These are phyloP conservation scores for Eupeodes corollae DNA, from an alignment of 1,140 invertebrate species.

Conservation along the genomic window DNA sequence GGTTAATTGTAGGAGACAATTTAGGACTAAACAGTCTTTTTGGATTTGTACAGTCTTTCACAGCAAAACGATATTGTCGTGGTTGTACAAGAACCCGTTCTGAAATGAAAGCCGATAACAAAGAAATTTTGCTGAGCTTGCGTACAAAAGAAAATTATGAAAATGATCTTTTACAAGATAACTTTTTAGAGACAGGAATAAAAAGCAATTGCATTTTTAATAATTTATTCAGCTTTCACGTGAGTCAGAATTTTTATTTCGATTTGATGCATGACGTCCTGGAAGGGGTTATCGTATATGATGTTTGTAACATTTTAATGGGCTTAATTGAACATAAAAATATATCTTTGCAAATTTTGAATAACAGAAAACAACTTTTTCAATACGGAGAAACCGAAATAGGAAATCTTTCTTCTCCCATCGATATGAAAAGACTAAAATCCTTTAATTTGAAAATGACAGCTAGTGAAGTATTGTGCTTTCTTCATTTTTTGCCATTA, in stretches of 20 bases:
- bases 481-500: slow-evolving; percentile 20
- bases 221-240: slow-evolving; percentile 24
- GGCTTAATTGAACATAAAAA: slow-evolving; percentile 15
- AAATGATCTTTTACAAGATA: slow-evolving; percentile 4
- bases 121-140: slow-evolving; percentile 6
- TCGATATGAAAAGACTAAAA: slow-evolving; percentile 7
- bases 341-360: slow-evolving; percentile 5
- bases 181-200: slow-evolving; percentile 17
- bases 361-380: slow-evolving; percentile 19
- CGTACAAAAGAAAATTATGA: slow-evolving; percentile 4
- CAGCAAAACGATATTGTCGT: slow-evolving; percentile 21
- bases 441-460: too few relatives aligned
- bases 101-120: slow-evolving; percentile 6
- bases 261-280: slow-evolving; percentile 37
- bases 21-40: slow-evolving; percentile 21
- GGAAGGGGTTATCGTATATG: slow-evolving; percentile 32
- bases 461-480: too few relatives aligned
- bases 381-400: slow-evolving; percentile 11
- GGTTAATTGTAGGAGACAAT: slow-evolving; percentile 23
- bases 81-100: slow-evolving; percentile 15
- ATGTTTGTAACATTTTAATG: slow-evolving; percentile 24
- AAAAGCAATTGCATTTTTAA: slow-evolving; percentile 30
- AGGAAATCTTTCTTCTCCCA: neutral
- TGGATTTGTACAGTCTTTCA: slow-evolving; percentile 22
- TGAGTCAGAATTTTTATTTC: slow-evolving; percentile 26